Percentiles rank a stretch among this genome's conserved stretches.
Evolutionary conservation across 2,888 invertebrate genomes (phyloP).

Genomic region (Boloria selene): DNA sequence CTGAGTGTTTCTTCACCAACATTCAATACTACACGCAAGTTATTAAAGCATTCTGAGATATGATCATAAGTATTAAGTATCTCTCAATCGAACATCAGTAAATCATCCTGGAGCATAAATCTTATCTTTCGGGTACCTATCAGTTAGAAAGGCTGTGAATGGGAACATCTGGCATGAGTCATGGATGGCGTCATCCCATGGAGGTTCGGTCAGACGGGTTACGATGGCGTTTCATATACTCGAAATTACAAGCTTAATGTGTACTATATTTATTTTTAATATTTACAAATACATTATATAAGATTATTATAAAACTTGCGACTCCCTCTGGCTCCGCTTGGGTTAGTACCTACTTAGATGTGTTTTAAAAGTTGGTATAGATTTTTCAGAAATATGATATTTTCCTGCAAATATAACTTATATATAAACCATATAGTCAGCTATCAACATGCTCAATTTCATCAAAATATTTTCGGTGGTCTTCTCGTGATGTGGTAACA

Average conservation of each 20-base stretch:
- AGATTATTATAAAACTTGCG: too few species aligned
- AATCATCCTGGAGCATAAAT: slow-evolving; percentile 36
- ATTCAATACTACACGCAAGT: background rate
- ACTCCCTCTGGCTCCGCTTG: too few species aligned
- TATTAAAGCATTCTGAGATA: slow-evolving; percentile 13
- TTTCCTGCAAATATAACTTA: too few species aligned
- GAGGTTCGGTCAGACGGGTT: slow-evolving; percentile 33
- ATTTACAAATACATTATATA: background rate
- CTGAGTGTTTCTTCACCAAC: background rate
- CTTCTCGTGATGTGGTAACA: too few species aligned
- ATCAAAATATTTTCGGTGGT: too few species aligned
- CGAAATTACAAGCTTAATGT: slow-evolving; percentile 2
- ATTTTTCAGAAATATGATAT: too few species aligned
- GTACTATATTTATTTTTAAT: background rate
- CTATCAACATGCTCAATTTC: too few species aligned
- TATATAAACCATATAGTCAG: too few species aligned
- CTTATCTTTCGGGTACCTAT: slow-evolving; percentile 31
- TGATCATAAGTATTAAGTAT: slow-evolving; percentile 20
- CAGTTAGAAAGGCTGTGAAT: slow-evolving; percentile 45
- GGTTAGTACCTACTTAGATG: too few species aligned
- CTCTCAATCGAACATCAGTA: slow-evolving; percentile 31
- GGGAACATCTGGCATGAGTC: slow-evolving; percentile 53
- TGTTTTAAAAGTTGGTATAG: too few species aligned
- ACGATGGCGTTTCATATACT: slow-evolving; percentile 46
- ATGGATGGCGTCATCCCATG: slow-evolving; percentile 53